Percentiles rank a stretch among this genome's conserved stretches.
Conservation (phyloP, 2,888 invertebrate species). For the Zaprionus obscuricornis region DNA sequence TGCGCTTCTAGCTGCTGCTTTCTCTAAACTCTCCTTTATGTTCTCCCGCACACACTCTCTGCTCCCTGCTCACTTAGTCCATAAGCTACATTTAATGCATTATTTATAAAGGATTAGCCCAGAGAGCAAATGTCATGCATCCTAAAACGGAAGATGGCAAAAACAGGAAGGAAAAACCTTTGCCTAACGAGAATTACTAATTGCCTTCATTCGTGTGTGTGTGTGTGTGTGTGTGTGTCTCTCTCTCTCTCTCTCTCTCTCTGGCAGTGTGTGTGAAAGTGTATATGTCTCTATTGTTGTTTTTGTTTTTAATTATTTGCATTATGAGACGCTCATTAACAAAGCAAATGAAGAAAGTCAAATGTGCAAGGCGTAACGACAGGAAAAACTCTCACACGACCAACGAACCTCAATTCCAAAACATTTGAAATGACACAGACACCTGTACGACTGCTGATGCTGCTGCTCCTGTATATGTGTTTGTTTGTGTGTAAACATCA, state of each 20-base stretch:
- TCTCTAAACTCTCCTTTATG: conserved; percentile 9
- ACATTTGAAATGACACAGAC: conserved; percentile 21
- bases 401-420: conserved; percentile 32
- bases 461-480: conserved; percentile 16
- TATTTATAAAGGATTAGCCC: conserved; percentile 74
- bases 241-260: not conserved
- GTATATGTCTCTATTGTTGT: conserved; percentile 50
- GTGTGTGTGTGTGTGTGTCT: not conserved
- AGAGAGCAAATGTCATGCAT: conserved; percentile 55
- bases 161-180: conserved; percentile 69
- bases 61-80: not conserved
- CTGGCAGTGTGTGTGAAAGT: not conserved
- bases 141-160: conserved; percentile 43
- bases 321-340: conserved; percentile 75
- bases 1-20: conserved; percentile 24
- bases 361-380: conserved; percentile 51
- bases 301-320: conserved; percentile 68
- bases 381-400: conserved; percentile 27
- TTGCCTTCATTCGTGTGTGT: conserved; percentile 47
- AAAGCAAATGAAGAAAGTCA: conserved; percentile 73
- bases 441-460: conserved; percentile 25
- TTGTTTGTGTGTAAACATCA: conserved; percentile 49
- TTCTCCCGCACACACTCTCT: not conserved
- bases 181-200: conserved; percentile 72
- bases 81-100: conserved; percentile 64